Conservation (phyloP, 2,797 vertebrate genomes). For the Syngnathus acus region DNA sequence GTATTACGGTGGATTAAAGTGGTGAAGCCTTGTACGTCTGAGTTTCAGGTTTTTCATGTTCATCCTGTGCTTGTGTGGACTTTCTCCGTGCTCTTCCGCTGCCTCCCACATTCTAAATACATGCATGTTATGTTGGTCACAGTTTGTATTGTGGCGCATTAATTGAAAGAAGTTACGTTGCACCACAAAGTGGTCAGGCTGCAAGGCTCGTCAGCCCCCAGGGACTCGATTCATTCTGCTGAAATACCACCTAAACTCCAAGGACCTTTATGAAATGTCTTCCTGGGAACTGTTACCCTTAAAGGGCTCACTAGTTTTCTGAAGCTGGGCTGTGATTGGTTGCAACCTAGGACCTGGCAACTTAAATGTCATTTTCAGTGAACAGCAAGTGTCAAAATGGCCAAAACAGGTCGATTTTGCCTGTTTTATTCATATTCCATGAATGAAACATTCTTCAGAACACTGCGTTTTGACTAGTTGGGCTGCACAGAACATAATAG, state of each 20-base stretch:
- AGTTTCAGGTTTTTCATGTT: not conserved
- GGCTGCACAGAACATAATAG: too few relatives aligned
- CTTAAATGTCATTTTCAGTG: too few relatives aligned
- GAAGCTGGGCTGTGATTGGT: too few relatives aligned
- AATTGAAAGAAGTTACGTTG: slow-evolving; percentile 27
- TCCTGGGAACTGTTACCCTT: slow-evolving; percentile 17
- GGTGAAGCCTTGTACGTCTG: not conserved
- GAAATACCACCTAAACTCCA: slow-evolving; percentile 20
- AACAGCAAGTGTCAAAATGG: too few relatives aligned
- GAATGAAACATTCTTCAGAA: too few relatives aligned
- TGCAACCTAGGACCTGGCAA: too few relatives aligned
- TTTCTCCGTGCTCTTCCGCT: too few relatives aligned
- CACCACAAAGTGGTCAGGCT: slow-evolving; percentile 26
- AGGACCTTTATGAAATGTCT: slow-evolving; percentile 25
- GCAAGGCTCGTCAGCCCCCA: slow-evolving; percentile 30
- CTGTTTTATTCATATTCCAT: too few relatives aligned
- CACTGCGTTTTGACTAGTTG: too few relatives aligned
- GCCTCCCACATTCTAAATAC: too few relatives aligned
- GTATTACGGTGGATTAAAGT: not conserved
- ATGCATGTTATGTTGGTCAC: not conserved
- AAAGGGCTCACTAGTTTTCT: not conserved
- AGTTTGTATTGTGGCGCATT: not conserved
- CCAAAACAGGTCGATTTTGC: too few relatives aligned
- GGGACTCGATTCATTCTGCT: slow-evolving; percentile 35
- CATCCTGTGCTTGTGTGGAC: too few relatives aligned